Conservation (phyloP, 2,797 vertebrate genomes). For the Enteromius argenteus region DNA sequence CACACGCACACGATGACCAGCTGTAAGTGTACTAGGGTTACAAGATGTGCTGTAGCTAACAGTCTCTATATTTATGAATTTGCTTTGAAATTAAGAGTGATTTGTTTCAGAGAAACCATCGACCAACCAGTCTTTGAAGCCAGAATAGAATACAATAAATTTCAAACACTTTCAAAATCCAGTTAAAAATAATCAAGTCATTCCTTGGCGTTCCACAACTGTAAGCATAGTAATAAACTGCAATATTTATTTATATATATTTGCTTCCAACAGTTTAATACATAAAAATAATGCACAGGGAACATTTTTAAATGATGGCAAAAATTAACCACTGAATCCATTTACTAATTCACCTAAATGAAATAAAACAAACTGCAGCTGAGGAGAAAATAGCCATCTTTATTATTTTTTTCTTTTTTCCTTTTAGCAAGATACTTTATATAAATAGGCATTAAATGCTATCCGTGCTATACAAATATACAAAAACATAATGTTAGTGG, state of each 20-base stretch:
- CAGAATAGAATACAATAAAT: too few species aligned
- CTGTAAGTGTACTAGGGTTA: background rate
- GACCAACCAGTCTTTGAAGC: background rate
- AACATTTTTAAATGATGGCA: background rate
- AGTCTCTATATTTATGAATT: slow-evolving; percentile 10
- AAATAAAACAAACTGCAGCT: background rate
- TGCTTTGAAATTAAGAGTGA: background rate
- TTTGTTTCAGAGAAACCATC: background rate
- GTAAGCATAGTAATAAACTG: background rate
- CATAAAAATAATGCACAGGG: background rate
- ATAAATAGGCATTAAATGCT: background rate
- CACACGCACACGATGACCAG: background rate
- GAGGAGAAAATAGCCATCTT: background rate
- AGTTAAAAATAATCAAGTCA: background rate
- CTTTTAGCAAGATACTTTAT: background rate
- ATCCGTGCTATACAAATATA: background rate
- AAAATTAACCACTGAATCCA: background rate
- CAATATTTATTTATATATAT: background rate
- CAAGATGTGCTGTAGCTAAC: background rate
- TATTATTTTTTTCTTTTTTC: background rate
- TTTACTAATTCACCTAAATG: background rate
- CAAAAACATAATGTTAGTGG: background rate
- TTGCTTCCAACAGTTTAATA: background rate
- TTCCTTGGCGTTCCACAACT: background rate
- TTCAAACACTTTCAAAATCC: too few species aligned